Evolutionary conservation across 2,113 vertebrate species (phyloP), one percentile per base, ranked within the genome.

Genomic region (Malurus melanocephalus): DNA sequence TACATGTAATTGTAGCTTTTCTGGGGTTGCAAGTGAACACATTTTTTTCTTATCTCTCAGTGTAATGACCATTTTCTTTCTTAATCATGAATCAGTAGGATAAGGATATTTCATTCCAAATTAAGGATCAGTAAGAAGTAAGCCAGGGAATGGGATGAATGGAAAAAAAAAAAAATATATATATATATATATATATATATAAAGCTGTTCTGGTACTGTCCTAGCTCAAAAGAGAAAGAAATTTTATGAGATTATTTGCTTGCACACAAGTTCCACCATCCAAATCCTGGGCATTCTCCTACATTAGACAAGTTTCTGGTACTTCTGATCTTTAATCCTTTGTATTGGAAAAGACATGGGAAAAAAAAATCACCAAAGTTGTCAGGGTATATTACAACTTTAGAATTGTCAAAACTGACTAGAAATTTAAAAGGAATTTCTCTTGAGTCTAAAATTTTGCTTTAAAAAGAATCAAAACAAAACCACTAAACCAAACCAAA

Each of bases 341-440:
- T 32, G 2, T 78, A 5, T n/a, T 48, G 10, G 16, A 71, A 87
- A 74, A 74, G 2, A 42, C 6, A 55, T 1, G 7, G 2, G 7
- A 48, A 35, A 10, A 35, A 9, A 35, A 72, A 57, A 4, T 0
- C 0, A 38, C 0, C 0, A 35, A 55, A 71, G 6, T 5, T 67
- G 13, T 65, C 11, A 57, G 53, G 21, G 6, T 10, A 26, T 28
- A 19, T 46, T 43, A 42, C 7, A 57, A 30, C 7, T 11, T n/a
- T 15, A 48, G 17, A 16, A 52, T 27, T 61, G n/a, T 56, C 51
- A 51, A 69, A 91, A 30, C 23, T 52, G 4, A 59, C 20, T 61
- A 49, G 4, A 89, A 76, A 1, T 48, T 18, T 45, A 46, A 85
- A 87, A 61, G 4, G 4, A 13, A 14, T 53, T 49, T 32, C 0